Base-by-base conservation (phyloP, 2,797 vertebrate genomes). In the Carduelis carduelis region DNA sequence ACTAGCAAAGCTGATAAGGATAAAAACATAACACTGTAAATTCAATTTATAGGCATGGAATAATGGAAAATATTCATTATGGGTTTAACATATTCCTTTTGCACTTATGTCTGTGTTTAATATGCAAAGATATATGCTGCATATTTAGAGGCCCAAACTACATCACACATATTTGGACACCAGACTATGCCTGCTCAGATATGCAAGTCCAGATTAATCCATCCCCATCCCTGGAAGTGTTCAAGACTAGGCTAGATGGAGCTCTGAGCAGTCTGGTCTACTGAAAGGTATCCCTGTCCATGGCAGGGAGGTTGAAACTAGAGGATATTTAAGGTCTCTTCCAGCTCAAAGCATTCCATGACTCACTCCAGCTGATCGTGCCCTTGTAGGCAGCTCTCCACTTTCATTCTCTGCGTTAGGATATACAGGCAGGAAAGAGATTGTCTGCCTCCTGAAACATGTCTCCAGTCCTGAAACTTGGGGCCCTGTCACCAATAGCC, bases 341-440 rank as follows among this genome's bases (percentile, higher is more conserved):
- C 53, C n/a, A 52, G n/a, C 12, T 30, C 30, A 80, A 53, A 74
- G 8, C 21, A 7, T 34, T 66, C 46, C 46, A 27, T 66, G 13
- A 77, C 63, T 89, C 47, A 55, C 21, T 50, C 46, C 49, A n/a
- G 11, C 28, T 34, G 72, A 52, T 9, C 0, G 0, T 13, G 6
- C 34, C 46, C 7, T 37, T 46, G 35, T 39, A 55, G 39, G 28
- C 28, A 59, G 44, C 47, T 75, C 41, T 84, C 37, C 18, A 9
- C 26, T 84, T 89, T 28, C 49, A 28, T 44, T 82, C 46, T 55
- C 17, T 55, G 13, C 30, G 10, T 56, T 64, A 41, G 23, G 34
- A 41, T 28, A 47, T 11, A n/a, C 18, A 56, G 0, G 8, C 22
- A 39, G 32, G 34, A 53, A 63, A 50, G 32, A 49, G 30, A 23